phyloP scores from a whole-genome alignment of 2,888 invertebrate genomes.

The Cheilosia urbana region DNA sequence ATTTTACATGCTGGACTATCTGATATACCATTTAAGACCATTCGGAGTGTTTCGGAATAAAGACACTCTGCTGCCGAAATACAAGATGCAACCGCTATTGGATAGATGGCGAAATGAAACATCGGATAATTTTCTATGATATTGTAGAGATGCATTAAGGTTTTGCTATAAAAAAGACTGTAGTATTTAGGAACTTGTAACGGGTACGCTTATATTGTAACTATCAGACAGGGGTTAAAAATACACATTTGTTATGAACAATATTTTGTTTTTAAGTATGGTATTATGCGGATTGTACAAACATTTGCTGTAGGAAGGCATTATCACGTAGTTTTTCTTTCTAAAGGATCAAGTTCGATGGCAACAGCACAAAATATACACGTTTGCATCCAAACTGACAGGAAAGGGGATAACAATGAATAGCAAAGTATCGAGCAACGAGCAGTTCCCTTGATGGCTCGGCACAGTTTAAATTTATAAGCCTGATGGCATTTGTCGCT shows the following conservation, averaged over 20 bases:
- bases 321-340: no score
- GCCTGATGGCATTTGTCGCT: no score
- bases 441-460: no score
- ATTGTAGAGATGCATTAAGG: background rate
- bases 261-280: background rate
- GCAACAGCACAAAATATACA: no score
- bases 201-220: conserved; percentile 66
- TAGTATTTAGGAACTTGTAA: conserved; percentile 50
- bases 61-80: conserved; percentile 68
- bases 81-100: conserved; percentile 73
- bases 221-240: conserved; percentile 51
- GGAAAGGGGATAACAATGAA: no score
- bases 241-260: conserved; percentile 8
- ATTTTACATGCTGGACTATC: conserved; percentile 97
- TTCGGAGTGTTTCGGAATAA: conserved; percentile 84
- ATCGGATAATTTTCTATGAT: conserved; percentile 72
- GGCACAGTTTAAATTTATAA: no score
- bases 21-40: conserved; percentile 95
- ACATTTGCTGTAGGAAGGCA: no score
- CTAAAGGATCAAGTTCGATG: no score
- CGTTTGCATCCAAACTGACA: no score
- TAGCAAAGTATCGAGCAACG: no score
- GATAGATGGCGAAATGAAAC: conserved; percentile 76
- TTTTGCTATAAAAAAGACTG: conserved; percentile 44
- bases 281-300: no score